A percentile compares a stretch with the other conserved stretches of the same genome.
phyloP scores from a whole-genome alignment of 2,888 invertebrate species.

The Rhingia campestris region DNA sequence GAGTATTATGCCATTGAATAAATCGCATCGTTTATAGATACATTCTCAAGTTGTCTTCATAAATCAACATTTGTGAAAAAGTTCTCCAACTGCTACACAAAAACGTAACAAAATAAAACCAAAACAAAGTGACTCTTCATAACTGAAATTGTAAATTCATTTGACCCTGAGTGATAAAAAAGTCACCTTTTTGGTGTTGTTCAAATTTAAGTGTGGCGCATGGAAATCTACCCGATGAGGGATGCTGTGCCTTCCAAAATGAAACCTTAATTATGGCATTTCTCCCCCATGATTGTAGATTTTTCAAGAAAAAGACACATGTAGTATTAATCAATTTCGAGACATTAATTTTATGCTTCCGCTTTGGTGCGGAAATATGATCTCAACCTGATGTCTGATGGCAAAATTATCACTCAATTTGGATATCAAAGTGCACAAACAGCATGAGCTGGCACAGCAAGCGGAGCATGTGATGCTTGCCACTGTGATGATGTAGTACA shows the following conservation, averaged over 20 bases:
- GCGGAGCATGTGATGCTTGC: too few species aligned
- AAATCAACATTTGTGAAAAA: slow-evolving; percentile 37
- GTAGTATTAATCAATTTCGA: slow-evolving; percentile 42
- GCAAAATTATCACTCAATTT: too few species aligned
- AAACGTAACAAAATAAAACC: background rate
- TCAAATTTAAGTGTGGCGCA: slow-evolving; percentile 2
- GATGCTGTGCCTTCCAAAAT: slow-evolving; percentile 25
- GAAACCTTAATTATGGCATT: slow-evolving; percentile 24
- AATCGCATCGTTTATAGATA: slow-evolving; percentile 8
- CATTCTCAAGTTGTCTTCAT: slow-evolving; percentile 31
- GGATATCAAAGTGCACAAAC: too few species aligned
- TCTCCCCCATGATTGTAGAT: slow-evolving; percentile 12
- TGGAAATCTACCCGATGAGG: background rate
- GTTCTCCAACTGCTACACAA: background rate
- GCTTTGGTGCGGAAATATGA: slow-evolving; percentile 33
- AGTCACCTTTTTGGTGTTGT: slow-evolving; percentile 7
- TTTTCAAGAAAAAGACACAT: too few species aligned
- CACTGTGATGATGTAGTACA: background rate
- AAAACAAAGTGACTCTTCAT: slow-evolving; percentile 16
- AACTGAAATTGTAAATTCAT: slow-evolving; percentile 41
- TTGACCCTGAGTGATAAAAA: slow-evolving; percentile 48
- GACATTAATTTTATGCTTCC: slow-evolving; percentile 51
- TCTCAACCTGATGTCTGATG: slow-evolving; percentile 5
- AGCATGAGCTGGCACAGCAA: too few species aligned
- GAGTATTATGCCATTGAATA: slow-evolving; percentile 46